phyloP scores from a whole-genome alignment of 2,113 vertebrate species.

The Zosterops hypoxanthus region DNA sequence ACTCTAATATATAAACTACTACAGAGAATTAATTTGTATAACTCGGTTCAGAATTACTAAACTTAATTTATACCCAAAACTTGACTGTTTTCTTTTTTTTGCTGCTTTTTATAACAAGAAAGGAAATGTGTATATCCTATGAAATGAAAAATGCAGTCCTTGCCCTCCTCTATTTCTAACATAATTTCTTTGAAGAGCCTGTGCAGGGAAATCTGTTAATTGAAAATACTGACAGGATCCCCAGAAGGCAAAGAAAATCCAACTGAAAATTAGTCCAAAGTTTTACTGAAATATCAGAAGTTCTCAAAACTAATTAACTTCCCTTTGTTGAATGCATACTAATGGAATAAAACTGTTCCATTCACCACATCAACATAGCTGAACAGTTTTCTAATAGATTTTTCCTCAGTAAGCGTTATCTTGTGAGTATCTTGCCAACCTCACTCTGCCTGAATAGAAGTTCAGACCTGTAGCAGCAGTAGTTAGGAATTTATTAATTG shows the following conservation, averaged over 20 bases:
- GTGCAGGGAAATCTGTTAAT: conserved; percentile 43
- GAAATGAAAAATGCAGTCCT: conserved; percentile 14
- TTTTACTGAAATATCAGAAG: conserved; percentile 53
- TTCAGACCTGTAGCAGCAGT: neutral
- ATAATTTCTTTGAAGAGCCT: conserved; percentile 39
- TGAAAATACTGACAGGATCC: conserved; percentile 59
- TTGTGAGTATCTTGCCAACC: neutral
- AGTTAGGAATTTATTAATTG: neutral
- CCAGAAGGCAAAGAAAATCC: conserved; percentile 57
- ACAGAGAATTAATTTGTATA: neutral
- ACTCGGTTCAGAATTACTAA: neutral
- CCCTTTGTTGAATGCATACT: conserved; percentile 21
- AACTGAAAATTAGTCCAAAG: conserved; percentile 32
- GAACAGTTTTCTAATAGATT: conserved; percentile 14
- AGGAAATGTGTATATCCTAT: neutral
- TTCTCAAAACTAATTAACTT: conserved; percentile 59
- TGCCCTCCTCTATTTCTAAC: conserved; percentile 12
- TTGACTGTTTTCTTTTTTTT: neutral
- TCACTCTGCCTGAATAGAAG: neutral
- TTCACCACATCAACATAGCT: neutral
- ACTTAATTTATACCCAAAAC: neutral
- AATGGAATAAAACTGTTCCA: conserved; percentile 20
- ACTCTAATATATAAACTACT: neutral
- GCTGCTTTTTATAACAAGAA: neutral
- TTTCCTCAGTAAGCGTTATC: neutral